Conservation (phyloP, 1,140 invertebrate species). For the Cherax quadricarinatus region DNA sequence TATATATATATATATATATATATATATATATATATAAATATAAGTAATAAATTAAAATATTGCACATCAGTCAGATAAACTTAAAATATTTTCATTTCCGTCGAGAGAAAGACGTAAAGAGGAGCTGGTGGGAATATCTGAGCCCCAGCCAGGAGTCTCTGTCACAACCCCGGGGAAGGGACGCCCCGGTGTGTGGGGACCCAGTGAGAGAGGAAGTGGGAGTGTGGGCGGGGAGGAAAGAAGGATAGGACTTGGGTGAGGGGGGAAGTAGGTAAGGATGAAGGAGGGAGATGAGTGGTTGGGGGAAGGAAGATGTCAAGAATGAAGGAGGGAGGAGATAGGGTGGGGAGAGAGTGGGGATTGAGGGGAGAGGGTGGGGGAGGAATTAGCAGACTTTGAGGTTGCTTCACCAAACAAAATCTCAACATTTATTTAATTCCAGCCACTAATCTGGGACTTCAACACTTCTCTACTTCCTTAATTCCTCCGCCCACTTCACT, state of each 20-base stretch:
- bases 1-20: too few species aligned
- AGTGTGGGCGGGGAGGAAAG: neutral
- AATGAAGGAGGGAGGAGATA: neutral
- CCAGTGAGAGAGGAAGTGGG: too few species aligned
- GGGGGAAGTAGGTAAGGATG: too few species aligned
- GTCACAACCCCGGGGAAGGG: too few species aligned
- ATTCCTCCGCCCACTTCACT: constrained; percentile 10
- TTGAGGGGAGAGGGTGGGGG: neutral
- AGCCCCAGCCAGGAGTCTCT: too few species aligned
- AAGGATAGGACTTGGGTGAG: neutral
- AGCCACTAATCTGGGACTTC: neutral
- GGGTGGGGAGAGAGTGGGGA: neutral
- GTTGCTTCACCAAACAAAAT: neutral
- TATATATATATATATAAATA: too few species aligned
- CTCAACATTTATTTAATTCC: neutral
- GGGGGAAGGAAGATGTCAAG: neutral
- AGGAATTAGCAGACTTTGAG: neutral
- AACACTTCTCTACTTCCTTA: neutral
- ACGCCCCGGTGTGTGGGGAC: too few species aligned
- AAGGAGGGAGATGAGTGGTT: neutral
- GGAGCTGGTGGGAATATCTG: too few species aligned
- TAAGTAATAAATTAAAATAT: too few species aligned
- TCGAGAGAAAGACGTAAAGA: too few species aligned
- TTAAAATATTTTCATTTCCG: too few species aligned
- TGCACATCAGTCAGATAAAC: too few species aligned